Evolutionary conservation across 2,888 invertebrate species (phyloP), one percentile per base, ranked within the genome.

Genomic region (Drosophila stalkeri): DNA sequence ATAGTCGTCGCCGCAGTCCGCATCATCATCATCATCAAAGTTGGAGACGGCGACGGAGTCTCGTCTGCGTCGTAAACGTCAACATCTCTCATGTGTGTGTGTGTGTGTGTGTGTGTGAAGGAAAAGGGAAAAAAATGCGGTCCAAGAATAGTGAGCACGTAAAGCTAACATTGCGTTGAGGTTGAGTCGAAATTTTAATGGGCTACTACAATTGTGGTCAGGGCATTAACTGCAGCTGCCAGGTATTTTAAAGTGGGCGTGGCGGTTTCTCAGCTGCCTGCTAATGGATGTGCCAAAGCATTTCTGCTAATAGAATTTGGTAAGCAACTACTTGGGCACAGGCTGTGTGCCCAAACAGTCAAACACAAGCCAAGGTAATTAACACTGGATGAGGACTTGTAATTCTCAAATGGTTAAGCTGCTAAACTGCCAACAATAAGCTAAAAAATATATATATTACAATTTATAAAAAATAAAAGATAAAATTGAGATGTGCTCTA

Each of bases 31-130:
- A 67, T 61, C 79, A 75, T 47, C 76, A 52, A 39, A 64, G 65
- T n/a, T 37, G 51, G 43, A 49, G 23, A 49, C 33, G 57, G n/a
- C 43, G 61, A 14, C 66, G 63, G 44, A 56, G 70, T 51, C 77
- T 68, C 76, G 71, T 80, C 80, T 78, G 65, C 62, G 59, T 85
- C 80, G 80, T 75, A 88, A 87, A 80, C 75, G 84, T 85, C 84
- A 85, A 85, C 85, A 87, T 84, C 85, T 85, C 74, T 87, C 88
- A 85, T 68, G 49, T 31, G 23, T 23, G 47, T 16, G n/a, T 2
- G 27, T 14, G 60, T 74, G 73, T 41, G 61, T 72, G 74, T 3
- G 18, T 11, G 18, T 43, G 43, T 18, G 46, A 69, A 61, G 60
- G 60, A 64, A 39, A 27, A 27, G 27, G 27, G 27, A 37, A 33